phyloP scores from a whole-genome alignment of 1,140 invertebrate genomes.

The Trachymyrmex septentrionalis region DNA sequence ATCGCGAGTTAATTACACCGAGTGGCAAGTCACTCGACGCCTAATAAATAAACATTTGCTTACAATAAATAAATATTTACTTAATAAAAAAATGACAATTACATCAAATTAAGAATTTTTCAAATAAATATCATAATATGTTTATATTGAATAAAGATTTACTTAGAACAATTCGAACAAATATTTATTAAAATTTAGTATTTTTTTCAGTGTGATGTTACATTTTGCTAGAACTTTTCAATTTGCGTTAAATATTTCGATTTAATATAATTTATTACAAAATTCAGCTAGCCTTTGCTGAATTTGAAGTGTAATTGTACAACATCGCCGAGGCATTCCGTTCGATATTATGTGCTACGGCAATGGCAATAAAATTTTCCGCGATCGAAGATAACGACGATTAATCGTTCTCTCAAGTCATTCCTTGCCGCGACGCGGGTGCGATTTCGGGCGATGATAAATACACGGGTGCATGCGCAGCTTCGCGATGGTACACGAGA shows the following conservation, averaged over 20 bases:
- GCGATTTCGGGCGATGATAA: constrained; percentile 47
- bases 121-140: no score
- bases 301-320: background rate
- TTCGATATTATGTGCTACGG: background rate
- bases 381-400: constrained; percentile 36
- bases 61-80: no score
- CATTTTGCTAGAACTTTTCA: background rate
- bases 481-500: constrained; percentile 7
- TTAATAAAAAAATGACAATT: no score
- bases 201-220: background rate
- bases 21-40: no score
- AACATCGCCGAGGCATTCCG: background rate
- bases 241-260: background rate
- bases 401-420: constrained; percentile 35
- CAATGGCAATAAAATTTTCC: constrained; percentile 36
- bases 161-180: no score
- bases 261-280: background rate
- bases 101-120: no score
- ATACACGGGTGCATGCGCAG: constrained; percentile 43
- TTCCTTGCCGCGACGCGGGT: constrained; percentile 1
- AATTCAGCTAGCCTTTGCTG: background rate
- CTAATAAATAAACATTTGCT: no score
- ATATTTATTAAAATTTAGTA: no score
- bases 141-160: no score
- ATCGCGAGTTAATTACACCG: no score